Conservation (phyloP, 2,113 vertebrate genomes). For the Oreochromis tanganicae region DNA sequence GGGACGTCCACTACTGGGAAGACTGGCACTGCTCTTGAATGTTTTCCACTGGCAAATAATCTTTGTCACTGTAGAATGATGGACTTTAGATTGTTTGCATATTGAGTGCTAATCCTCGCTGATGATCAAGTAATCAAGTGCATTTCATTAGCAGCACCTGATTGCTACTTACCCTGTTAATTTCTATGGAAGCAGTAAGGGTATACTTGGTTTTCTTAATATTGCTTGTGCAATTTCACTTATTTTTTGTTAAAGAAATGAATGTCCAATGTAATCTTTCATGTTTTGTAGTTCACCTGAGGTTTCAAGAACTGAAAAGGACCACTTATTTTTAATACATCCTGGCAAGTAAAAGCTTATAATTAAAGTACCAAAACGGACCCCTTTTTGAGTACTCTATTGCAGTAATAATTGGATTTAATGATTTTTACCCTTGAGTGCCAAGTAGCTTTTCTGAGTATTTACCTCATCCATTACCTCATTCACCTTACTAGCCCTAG, state of each 20-base stretch:
- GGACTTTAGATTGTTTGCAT: neutral
- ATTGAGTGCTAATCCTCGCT: neutral
- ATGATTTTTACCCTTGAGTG: neutral
- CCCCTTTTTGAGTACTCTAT: neutral
- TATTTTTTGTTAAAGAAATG: neutral
- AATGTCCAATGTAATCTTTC: neutral
- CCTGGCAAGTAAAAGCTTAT: neutral
- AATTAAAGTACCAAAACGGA: neutral
- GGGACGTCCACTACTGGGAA: neutral
- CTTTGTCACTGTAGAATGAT: neutral
- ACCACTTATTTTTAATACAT: neutral
- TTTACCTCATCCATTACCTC: neutral
- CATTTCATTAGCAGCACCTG: neutral
- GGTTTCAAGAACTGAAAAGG: neutral
- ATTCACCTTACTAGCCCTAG: neutral
- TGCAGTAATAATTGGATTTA: neutral
- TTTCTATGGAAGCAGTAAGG: neutral
- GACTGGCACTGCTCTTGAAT: neutral
- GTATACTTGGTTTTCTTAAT: neutral
- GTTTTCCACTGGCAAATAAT: neutral
- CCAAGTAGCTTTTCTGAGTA: neutral
- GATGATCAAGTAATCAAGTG: neutral
- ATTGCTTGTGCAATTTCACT: neutral
- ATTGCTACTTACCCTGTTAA: neutral
- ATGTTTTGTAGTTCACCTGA: neutral